Evolutionary conservation across 2,888 invertebrate species (phyloP).

Genomic region (Copidosoma aretas): DNA sequence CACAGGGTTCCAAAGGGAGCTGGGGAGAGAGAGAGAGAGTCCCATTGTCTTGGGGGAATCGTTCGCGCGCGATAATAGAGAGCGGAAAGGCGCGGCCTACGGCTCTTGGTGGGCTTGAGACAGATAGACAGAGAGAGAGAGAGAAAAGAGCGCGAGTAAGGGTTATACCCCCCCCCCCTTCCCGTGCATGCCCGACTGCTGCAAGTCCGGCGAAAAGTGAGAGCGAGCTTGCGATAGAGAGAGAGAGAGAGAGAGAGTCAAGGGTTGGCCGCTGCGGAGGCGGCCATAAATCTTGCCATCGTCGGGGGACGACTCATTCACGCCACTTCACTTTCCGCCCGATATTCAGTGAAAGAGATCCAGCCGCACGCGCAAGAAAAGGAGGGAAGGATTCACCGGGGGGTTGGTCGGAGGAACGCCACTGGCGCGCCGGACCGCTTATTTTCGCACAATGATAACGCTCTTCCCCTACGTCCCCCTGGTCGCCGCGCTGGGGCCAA

Average conservation of each 20-base stretch:
- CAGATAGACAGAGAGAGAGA: background rate
- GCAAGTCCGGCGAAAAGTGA: background rate
- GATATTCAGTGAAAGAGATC: slow-evolving; percentile 49
- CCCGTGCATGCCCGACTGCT: slow-evolving; percentile 8
- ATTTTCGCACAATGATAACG: slow-evolving; percentile 35
- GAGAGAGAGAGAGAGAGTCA: slow-evolving; percentile 47
- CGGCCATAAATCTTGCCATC: slow-evolving; percentile 61
- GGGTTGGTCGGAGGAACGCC: background rate
- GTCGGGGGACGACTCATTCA: slow-evolving; percentile 62
- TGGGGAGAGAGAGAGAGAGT: background rate
- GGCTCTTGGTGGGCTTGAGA: background rate
- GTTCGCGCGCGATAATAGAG: slow-evolving; percentile 21
- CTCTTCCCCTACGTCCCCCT: slow-evolving; percentile 14
- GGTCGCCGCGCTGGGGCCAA: slow-evolving; percentile 20
- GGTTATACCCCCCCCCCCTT: slow-evolving; percentile 9
- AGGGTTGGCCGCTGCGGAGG: slow-evolving; percentile 57
- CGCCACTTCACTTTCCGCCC: slow-evolving; percentile 58
- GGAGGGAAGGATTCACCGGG: background rate
- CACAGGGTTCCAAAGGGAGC: too few species aligned
- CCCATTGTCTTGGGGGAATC: slow-evolving; percentile 27
- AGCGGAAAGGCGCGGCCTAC: background rate
- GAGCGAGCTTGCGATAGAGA: slow-evolving; percentile 7
- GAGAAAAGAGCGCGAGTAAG: slow-evolving; percentile 23
- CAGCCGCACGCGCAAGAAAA: slow-evolving; percentile 1
- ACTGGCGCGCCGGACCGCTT: slow-evolving; percentile 11